A percentile compares a stretch with the other conserved stretches of the same genome.
These are phyloP conservation scores for Coptodon bakossiorum DNA, from an alignment of 2,113 vertebrate genomes.

Conservation along the genomic window DNA sequence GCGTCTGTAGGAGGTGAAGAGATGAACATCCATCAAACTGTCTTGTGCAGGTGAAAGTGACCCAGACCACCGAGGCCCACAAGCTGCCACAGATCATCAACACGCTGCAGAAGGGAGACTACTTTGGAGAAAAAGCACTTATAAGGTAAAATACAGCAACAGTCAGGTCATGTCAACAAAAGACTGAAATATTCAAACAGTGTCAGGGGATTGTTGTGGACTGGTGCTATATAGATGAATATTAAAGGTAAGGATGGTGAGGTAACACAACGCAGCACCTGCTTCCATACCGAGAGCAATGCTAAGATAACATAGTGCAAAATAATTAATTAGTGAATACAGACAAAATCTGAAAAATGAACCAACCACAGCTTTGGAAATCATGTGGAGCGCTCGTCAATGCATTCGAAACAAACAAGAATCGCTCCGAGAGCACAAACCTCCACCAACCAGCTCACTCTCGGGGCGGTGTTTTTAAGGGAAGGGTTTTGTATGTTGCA, in stretches of 20 bases:
- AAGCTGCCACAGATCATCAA: constrained; percentile 69
- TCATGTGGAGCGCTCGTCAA: neutral
- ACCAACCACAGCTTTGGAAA: neutral
- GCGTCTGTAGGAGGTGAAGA: neutral
- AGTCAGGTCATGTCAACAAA: neutral
- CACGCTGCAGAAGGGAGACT: constrained; percentile 70
- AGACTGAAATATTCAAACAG: neutral
- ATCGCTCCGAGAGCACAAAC: too few relatives aligned
- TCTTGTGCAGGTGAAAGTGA: constrained; percentile 68
- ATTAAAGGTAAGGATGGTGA: neutral
- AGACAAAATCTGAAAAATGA: neutral
- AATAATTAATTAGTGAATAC: neutral
- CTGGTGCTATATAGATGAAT: fast-evolving
- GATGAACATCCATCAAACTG: neutral
- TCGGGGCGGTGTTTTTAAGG: fast-evolving
- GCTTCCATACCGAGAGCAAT: fast-evolving
- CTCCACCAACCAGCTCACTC: neutral
- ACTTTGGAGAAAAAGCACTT: constrained; percentile 77
- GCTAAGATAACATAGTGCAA: neutral
- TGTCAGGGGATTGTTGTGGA: fast-evolving
- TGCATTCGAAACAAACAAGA: fast-evolving
- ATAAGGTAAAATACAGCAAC: constrained; percentile 57
- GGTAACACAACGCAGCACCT: neutral
- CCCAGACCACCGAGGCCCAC: constrained; percentile 65
- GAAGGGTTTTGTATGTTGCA: neutral